phyloP scores from a whole-genome alignment of 2,797 vertebrate genomes.

The Enteromius trimaculatus region DNA sequence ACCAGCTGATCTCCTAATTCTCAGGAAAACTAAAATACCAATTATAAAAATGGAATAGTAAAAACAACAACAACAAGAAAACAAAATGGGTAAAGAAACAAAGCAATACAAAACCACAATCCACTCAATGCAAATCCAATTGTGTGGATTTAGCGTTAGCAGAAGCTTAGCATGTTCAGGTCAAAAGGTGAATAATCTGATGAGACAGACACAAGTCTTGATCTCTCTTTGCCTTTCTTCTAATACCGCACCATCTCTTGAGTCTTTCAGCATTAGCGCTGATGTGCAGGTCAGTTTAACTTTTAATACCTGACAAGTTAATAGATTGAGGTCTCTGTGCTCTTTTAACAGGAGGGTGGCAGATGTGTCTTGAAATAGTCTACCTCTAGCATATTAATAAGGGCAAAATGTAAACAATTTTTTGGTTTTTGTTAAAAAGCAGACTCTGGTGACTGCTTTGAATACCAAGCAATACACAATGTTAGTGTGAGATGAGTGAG shows the following conservation, averaged over 20 bases:
- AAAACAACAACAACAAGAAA: constrained; percentile 17
- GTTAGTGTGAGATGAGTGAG: not conserved
- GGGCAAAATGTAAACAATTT: not conserved
- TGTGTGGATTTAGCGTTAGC: constrained; percentile 28
- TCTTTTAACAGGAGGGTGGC: constrained; percentile 5
- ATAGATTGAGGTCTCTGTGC: constrained; percentile 7
- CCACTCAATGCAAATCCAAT: constrained; percentile 26
- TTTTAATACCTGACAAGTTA: constrained; percentile 36
- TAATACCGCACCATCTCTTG: not conserved
- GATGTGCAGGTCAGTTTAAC: constrained; percentile 25
- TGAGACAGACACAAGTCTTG: constrained; percentile 9
- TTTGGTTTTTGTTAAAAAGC: not conserved
- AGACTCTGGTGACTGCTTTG: constrained; percentile 4
- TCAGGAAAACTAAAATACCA: constrained; percentile 28
- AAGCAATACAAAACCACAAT: constrained; percentile 16
- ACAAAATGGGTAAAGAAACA: constrained; percentile 6
- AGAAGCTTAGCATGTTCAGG: constrained; percentile 21
- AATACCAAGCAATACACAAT: constrained; percentile 17
- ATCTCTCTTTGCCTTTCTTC: constrained; percentile 3
- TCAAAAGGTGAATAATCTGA: constrained; percentile 42
- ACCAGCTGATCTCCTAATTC: constrained; percentile 31
- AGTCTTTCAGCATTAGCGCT: not conserved
- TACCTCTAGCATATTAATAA: not conserved
- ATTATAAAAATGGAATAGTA: constrained; percentile 35
- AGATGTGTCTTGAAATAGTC: constrained; percentile 4